phyloP scores from a whole-genome alignment of 1,140 invertebrate species.

The Drosophila takahashii region DNA sequence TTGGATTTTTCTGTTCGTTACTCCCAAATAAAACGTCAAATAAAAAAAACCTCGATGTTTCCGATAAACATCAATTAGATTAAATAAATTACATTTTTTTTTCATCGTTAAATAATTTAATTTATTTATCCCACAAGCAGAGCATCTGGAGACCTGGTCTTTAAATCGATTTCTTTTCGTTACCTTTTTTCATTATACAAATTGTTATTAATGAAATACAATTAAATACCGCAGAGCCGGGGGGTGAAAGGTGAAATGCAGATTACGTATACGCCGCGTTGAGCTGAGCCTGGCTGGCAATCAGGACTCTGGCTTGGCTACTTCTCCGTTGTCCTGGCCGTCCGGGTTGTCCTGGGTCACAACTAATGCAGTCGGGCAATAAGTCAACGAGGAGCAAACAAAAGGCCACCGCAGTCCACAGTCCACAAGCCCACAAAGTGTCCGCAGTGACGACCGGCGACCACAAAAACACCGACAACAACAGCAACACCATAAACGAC shows the following conservation, averaged over 20 bases:
- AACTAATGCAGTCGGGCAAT: slow-evolving; percentile 75
- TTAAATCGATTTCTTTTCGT: slow-evolving; percentile 17
- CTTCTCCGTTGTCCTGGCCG: slow-evolving; percentile 1
- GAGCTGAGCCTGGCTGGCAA: slow-evolving; percentile 40
- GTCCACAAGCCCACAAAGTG: slow-evolving; percentile 67
- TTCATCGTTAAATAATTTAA: not conserved
- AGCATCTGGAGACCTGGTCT: slow-evolving; percentile 10
- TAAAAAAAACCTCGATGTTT: too few relatives aligned
- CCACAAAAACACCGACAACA: slow-evolving; percentile 53
- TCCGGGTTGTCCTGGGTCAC: slow-evolving; percentile 32
- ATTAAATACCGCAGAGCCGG: slow-evolving; percentile 65
- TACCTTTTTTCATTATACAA: slow-evolving; percentile 49
- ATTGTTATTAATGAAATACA: slow-evolving; percentile 84
- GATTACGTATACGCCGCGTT: slow-evolving; percentile 75
- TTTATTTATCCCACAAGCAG: not conserved
- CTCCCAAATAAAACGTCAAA: too few relatives aligned
- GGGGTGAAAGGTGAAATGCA: slow-evolving; percentile 52
- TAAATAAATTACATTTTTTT: not conserved
- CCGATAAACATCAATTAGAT: too few relatives aligned
- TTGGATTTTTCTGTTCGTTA: too few relatives aligned
- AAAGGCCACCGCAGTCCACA: slow-evolving; percentile 61
- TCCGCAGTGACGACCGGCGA: slow-evolving; percentile 58
- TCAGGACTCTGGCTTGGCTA: slow-evolving; percentile 40
- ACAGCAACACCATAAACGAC: slow-evolving; percentile 21
- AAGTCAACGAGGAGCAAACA: slow-evolving; percentile 72